Evolutionary conservation across 2,888 invertebrate species (phyloP).

Genomic region (Euproctis similis): DNA sequence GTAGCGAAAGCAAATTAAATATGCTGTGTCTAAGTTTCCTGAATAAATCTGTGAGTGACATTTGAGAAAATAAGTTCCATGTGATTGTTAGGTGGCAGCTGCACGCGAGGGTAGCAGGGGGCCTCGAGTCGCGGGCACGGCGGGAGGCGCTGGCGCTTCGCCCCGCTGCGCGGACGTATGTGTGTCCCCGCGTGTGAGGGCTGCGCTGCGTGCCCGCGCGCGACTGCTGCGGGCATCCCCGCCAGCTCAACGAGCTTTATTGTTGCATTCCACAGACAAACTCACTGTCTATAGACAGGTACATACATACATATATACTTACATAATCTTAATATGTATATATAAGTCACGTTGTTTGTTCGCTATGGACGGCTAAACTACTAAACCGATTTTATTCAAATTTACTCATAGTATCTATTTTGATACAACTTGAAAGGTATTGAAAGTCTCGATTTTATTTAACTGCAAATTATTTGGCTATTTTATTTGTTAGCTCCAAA

Average conservation of each 20-base stretch:
- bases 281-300: slow-evolving; percentile 24
- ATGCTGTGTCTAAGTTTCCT: background rate
- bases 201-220: slow-evolving; percentile 89
- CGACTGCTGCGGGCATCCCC: slow-evolving; percentile 87
- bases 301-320: too few relatives aligned
- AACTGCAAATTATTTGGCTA: too few relatives aligned
- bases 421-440: too few relatives aligned
- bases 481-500: too few relatives aligned
- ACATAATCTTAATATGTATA: too few relatives aligned
- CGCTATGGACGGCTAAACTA: too few relatives aligned
- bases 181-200: slow-evolving; percentile 84
- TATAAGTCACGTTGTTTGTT: too few relatives aligned
- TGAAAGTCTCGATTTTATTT: too few relatives aligned
- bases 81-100: slow-evolving; percentile 41
- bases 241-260: slow-evolving; percentile 87
- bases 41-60: background rate
- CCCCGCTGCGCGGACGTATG: slow-evolving; percentile 31
- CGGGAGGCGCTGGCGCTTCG: slow-evolving; percentile 18
- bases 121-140: slow-evolving; percentile 8
- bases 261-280: slow-evolving; percentile 55
- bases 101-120: slow-evolving; percentile 19
- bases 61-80: too few relatives aligned
- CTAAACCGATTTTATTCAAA: too few relatives aligned
- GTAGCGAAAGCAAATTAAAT: too few relatives aligned
- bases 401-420: too few relatives aligned